These are phyloP conservation scores for Cheilosia impressa DNA, from an alignment of 2,888 invertebrate species.

Conservation along the genomic window DNA sequence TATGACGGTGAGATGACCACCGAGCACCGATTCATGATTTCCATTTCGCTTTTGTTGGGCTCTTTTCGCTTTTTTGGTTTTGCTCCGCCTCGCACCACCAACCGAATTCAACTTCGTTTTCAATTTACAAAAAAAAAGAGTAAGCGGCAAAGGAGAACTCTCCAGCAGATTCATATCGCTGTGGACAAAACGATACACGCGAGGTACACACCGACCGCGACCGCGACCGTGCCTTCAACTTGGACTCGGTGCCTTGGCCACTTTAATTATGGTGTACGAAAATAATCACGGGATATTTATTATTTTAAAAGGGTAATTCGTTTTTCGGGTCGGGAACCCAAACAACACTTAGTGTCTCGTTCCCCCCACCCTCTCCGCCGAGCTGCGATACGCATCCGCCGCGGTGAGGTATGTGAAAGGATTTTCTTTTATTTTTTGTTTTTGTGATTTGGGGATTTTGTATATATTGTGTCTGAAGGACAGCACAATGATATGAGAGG, in stretches of 20 bases:
- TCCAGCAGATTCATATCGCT: conserved; percentile 68
- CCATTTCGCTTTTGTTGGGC: conserved; percentile 63
- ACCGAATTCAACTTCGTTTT: conserved; percentile 54
- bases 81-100: neutral
- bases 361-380: conserved; percentile 1
- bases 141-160: conserved; percentile 13
- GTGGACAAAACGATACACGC: conserved; percentile 73
- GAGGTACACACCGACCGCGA: conserved; percentile 59
- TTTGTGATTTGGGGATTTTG: conserved; percentile 20
- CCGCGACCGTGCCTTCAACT: conserved; percentile 6
- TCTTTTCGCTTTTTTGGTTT: conserved; percentile 21
- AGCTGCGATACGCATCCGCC: neutral
- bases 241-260: conserved; percentile 53
- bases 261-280: conserved; percentile 76
- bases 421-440: conserved; percentile 45
- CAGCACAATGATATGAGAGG: conserved; percentile 36
- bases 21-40: conserved; percentile 60
- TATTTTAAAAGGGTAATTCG: conserved; percentile 75
- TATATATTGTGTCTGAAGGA: conserved; percentile 27
- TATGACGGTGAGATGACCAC: conserved; percentile 36
- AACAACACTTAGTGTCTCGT: conserved; percentile 73
- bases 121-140: conserved; percentile 37
- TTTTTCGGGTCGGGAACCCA: conserved; percentile 75
- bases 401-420: conserved; percentile 20
- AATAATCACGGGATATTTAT: conserved; percentile 76